Evolutionary conservation across 2,888 invertebrate species (phyloP), one percentile per base, ranked within the genome.

Genomic region (Sphaerophoria taeniata): DNA sequence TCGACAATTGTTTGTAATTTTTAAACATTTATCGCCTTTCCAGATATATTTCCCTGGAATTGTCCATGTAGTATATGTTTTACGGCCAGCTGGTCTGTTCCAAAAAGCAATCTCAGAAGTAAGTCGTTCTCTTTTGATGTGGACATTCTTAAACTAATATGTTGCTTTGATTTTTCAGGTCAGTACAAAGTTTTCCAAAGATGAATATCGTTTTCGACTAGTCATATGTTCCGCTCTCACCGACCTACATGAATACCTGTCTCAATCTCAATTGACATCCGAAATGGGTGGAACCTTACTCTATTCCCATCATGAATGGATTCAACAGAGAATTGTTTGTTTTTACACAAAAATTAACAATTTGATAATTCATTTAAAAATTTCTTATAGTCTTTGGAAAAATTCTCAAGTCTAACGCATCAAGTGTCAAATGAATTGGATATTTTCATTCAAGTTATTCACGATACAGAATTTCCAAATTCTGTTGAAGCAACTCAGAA

Each of bases 51-150:
- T 98, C 92, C 98, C 98, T 24, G 98, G 97, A 75, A 94, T 97
- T 88, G 96, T 98, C 89, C 97, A 98, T 91, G 96, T 97, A 31
- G 98, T 98, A n/a, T 98, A 97, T 92, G 97, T 98, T 33, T 93
- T 98, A 76, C 95, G 98, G 87, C 99, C 99, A 31, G 96, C 96
- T 74, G 97, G 98, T 88, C 98, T 99, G 91, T 94, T 99, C 88
- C 99, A 99, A 93, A 97, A 98, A 92, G 98, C 98, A 43, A 95
- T 99, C 88, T 97, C 98, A 2, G 99, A 99, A 94, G 97, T 98
- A 88, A 55, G n/a, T 9, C n/a, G 0, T 63, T 47, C 12, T 6
- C 14, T 6, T 14, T 39, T 4, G n/a, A 45, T 61, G 0, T 33
- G 31, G 7, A 12, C 12, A 24, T 7, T n/a, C 6, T 11, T 31